Base-by-base conservation (phyloP, 2,888 invertebrate species). In the Chloroclystis v-ata region DNA sequence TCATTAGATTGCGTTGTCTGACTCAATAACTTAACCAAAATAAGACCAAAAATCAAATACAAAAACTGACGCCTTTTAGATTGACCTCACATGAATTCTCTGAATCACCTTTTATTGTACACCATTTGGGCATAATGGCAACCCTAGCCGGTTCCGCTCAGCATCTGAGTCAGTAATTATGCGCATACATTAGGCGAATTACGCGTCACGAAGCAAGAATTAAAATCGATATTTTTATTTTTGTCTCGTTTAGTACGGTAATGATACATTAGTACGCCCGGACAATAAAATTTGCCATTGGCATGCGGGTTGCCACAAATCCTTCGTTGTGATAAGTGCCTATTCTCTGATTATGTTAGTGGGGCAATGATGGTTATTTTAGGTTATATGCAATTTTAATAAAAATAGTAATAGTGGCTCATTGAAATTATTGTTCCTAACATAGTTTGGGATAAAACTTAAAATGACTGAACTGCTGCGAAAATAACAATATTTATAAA, bases 121-220 rank as follows among this genome's bases (percentile, higher is more conserved):
- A 44, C 7, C 28, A 41, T 40, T 28, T 28, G 40, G 10, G 32
- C 35, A 35, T 41, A 50, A 43, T 49, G 54, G 41, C 56, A 53
- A 47, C 58, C 54, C 54, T 58, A 49, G 37, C 42, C 37, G 45
- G 50, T 49, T 49, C 47, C 51, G 47, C 45, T 52, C 58, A 56
- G 52, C 47, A 54, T 54, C 56, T 52, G 54, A 55, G 43, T 55
- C 55, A 55, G 52, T 66, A 67, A 72, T 67, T 72, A 75, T 75
- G 71, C 69, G 69, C 73, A 76, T 75, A 69, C 37, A 67, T 72
- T 66, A 65, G 53, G 44, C 53, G 48, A 50, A 52, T 55, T 58
- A 61, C 64, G 54, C 60, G 57, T 58, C 59, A 57, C 54, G 53
- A 52, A 45, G 46, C 53, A 49, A 54, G 52, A 52, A 59, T 57